Percentiles rank a stretch among this genome's conserved stretches.
phyloP scores from a whole-genome alignment of 2,797 vertebrate species.

The Lagorchestes hirsutus region DNA sequence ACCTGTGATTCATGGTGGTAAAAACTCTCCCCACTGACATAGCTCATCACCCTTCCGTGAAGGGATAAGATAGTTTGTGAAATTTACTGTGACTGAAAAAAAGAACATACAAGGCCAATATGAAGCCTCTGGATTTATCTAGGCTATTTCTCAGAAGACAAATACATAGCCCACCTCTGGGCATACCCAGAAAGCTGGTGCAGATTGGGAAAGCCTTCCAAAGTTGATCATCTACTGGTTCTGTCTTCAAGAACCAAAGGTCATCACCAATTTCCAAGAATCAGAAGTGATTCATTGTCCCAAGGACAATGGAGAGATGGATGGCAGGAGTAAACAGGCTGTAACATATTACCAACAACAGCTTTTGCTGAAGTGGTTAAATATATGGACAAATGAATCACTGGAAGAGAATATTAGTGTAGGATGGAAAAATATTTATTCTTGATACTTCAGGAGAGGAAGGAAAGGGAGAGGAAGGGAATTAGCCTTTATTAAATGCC shows the following conservation, averaged over 20 bases:
- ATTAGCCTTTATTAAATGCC: background rate
- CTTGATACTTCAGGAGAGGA: background rate
- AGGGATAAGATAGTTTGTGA: background rate
- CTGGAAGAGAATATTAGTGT: background rate
- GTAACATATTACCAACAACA: background rate
- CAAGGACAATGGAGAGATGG: background rate
- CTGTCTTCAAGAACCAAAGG: background rate
- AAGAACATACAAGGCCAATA: background rate
- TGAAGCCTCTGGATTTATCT: background rate
- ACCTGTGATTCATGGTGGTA: background rate
- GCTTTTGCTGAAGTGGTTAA: background rate
- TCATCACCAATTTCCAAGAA: background rate
- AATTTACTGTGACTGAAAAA: background rate
- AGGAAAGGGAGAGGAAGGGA: background rate
- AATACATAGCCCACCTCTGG: background rate
- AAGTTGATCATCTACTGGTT: background rate
- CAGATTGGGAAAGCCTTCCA: background rate
- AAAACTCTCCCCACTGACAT: background rate
- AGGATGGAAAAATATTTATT: background rate
- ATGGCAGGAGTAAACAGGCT: background rate
- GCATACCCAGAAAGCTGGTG: background rate
- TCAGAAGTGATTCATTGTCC: background rate
- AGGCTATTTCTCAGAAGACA: background rate
- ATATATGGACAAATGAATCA: background rate
- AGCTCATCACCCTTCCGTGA: background rate